Percentiles rank a stretch among this genome's conserved stretches.
phyloP scores from a whole-genome alignment of 2,888 invertebrate genomes.

The Sinohyriopsis cumingii region DNA sequence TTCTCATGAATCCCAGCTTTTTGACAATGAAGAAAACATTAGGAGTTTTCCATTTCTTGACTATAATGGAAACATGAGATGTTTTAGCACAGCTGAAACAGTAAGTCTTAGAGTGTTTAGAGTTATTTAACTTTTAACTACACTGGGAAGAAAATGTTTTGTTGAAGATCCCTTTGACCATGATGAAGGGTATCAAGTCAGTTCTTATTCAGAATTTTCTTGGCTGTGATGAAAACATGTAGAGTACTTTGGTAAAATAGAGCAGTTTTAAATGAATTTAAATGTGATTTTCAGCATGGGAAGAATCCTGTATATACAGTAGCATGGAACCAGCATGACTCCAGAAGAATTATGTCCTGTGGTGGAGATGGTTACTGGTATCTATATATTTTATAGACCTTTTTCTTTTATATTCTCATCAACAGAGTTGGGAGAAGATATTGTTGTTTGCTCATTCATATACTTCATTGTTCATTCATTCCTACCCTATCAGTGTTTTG shows the following conservation, averaged over 20 bases:
- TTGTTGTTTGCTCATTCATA: background rate
- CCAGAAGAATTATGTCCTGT: conserved; percentile 68
- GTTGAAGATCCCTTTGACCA: background rate
- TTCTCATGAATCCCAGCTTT: too few species aligned
- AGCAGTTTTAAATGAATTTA: too few species aligned
- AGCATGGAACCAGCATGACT: conserved; percentile 72
- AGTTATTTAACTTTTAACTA: too few species aligned
- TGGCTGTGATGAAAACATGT: too few species aligned
- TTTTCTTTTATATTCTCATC: conserved; percentile 8
- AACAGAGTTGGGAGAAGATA: background rate
- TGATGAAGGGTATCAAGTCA: background rate
- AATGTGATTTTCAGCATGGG: conserved; percentile 52
- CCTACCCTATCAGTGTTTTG: too few species aligned
- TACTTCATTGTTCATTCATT: too few species aligned
- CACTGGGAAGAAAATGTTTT: background rate
- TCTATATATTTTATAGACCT: conserved; percentile 7
- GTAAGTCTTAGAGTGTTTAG: too few species aligned
- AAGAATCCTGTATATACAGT: conserved; percentile 67
- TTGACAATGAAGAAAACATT: too few species aligned
- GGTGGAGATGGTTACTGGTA: conserved; percentile 71
- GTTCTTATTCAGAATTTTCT: background rate
- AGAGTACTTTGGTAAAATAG: too few species aligned
- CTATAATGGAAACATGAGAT: too few species aligned
- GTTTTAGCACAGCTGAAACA: too few species aligned
- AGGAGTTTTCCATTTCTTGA: too few species aligned